Conservation (phyloP, 2,797 vertebrate genomes). For the Siniperca undulata region DNA sequence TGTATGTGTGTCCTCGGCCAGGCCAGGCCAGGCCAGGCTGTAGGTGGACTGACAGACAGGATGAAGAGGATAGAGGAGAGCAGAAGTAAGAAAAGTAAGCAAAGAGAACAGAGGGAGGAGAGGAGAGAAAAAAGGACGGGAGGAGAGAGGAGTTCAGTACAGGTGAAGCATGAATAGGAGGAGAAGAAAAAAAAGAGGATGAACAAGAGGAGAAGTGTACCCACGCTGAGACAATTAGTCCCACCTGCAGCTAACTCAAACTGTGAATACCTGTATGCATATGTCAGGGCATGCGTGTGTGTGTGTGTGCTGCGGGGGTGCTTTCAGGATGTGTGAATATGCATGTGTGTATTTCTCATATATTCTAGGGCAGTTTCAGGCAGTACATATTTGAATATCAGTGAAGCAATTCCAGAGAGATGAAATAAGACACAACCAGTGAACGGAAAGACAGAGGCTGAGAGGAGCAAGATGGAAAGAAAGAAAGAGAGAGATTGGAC, state of each 20-base stretch:
- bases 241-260: constrained; percentile 60
- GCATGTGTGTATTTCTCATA: background rate
- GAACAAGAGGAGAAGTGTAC: constrained; percentile 46
- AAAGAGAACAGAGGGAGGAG: constrained; percentile 1
- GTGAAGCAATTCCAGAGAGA: constrained; percentile 34
- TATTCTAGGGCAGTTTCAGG: constrained; percentile 22
- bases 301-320: constrained; percentile 11
- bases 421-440: constrained; percentile 44
- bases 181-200: constrained; percentile 18
- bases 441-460: constrained; percentile 22
- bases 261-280: constrained; percentile 42
- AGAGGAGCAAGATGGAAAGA: constrained; percentile 18
- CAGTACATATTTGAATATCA: constrained; percentile 51
- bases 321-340: background rate
- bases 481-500: background rate
- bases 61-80: background rate
- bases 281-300: constrained; percentile 2
- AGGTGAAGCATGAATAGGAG: constrained; percentile 36
- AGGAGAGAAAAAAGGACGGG: background rate
- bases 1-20: no score
- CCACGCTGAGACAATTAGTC: constrained; percentile 64
- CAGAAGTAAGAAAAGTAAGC: background rate
- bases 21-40: background rate
- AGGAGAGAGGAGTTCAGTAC: constrained; percentile 20
- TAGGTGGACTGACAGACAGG: background rate